These are phyloP conservation scores for Eospalax fontanierii DNA, from an alignment of 2,797 vertebrate genomes.

Conservation along the genomic window DNA sequence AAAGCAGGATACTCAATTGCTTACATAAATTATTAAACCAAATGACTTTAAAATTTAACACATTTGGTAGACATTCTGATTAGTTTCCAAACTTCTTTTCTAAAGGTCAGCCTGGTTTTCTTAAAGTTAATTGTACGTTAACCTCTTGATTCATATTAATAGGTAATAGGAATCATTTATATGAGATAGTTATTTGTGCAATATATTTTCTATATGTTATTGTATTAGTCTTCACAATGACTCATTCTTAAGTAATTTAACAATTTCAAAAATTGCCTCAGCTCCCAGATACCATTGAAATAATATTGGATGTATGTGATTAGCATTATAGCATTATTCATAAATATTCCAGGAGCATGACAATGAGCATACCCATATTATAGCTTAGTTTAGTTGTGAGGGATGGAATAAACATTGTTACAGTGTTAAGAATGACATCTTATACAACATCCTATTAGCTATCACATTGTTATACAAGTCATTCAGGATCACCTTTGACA, in stretches of 20 bases:
- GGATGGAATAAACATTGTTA: slow-evolving; percentile 13
- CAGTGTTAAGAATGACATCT: too few species aligned
- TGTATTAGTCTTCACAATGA: slow-evolving; percentile 11
- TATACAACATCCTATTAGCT: slow-evolving; percentile 6
- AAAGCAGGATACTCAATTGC: not conserved
- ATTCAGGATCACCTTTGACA: not conserved
- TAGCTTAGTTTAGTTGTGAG: slow-evolving; percentile 62
- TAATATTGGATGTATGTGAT: not conserved
- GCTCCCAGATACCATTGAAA: slow-evolving; percentile 11
- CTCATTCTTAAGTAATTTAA: not conserved
- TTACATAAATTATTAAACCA: slow-evolving; percentile 13
- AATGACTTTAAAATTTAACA: too few species aligned
- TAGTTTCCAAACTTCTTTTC: not conserved
- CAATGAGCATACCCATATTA: not conserved
- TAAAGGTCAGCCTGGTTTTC: not conserved
- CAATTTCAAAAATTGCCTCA: slow-evolving; percentile 42
- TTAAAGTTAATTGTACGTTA: slow-evolving; percentile 47
- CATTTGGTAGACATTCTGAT: not conserved
- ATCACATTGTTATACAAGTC: not conserved
- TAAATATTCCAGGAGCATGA: slow-evolving; percentile 10
- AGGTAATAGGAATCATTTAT: not conserved
- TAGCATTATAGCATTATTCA: not conserved
- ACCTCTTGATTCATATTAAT: not conserved
- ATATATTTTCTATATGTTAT: not conserved
- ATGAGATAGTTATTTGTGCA: not conserved